Conservation (phyloP, 2,888 invertebrate genomes). For the Buathra laborator region DNA sequence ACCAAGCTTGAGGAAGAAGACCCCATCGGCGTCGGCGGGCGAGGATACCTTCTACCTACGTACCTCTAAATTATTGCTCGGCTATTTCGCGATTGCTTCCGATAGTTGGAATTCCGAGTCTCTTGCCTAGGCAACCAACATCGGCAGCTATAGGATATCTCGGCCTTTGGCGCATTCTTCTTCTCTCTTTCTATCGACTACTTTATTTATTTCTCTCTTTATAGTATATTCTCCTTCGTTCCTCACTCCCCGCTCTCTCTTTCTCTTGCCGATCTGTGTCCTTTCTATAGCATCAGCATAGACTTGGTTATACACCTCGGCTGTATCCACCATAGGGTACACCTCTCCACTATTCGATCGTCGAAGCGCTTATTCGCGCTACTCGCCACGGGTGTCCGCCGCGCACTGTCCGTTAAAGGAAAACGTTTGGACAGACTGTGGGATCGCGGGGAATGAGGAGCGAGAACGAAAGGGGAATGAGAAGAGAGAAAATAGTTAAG, state of each 20-base stretch:
- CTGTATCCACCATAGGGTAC: slow-evolving; percentile 32
- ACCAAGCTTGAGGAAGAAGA: slow-evolving; percentile 58
- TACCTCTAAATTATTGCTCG: slow-evolving; percentile 80
- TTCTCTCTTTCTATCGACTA: slow-evolving; percentile 68
- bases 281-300: slow-evolving; percentile 33
- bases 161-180: slow-evolving; percentile 71
- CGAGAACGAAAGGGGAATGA: slow-evolving; percentile 43
- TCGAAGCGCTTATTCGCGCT: slow-evolving; percentile 66
- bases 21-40: slow-evolving; percentile 65
- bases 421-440: slow-evolving; percentile 75
- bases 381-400: slow-evolving; percentile 70
- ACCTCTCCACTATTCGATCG: slow-evolving; percentile 57
- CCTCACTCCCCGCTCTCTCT: slow-evolving; percentile 25
- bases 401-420: slow-evolving; percentile 71
- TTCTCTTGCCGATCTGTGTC: slow-evolving; percentile 25
- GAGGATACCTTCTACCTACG: slow-evolving; percentile 65
- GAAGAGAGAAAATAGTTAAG: not conserved
- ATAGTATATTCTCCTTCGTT: slow-evolving; percentile 45
- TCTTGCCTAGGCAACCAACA: slow-evolving; percentile 70
- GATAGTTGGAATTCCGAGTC: slow-evolving; percentile 81
- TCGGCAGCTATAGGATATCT: slow-evolving; percentile 77
- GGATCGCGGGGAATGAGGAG: slow-evolving; percentile 68
- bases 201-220: slow-evolving; percentile 63
- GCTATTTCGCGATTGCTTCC: slow-evolving; percentile 82
- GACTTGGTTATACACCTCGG: slow-evolving; percentile 39